Conservation (phyloP, 2,888 invertebrate genomes). For the Acleris laterana region DNA sequence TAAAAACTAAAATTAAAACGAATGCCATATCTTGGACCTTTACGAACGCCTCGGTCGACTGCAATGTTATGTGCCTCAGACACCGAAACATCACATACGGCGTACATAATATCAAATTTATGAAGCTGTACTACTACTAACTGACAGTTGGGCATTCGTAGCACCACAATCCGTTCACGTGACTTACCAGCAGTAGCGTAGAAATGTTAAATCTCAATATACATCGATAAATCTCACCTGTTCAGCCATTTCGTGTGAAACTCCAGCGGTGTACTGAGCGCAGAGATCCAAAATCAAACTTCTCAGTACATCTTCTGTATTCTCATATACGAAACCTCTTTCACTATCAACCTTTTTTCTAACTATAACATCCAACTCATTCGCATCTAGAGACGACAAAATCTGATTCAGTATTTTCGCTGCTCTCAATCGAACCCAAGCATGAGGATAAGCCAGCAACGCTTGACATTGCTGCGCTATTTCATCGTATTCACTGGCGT, state of each 20-base stretch:
- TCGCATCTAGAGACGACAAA: conserved; percentile 86
- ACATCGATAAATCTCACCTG: conserved; percentile 73
- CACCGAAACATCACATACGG: too few species aligned
- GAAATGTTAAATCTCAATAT: too few species aligned
- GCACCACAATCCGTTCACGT: too few species aligned
- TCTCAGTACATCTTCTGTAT: conserved; percentile 86
- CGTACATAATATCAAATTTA: too few species aligned
- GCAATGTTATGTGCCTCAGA: too few species aligned
- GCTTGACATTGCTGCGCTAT: conserved; percentile 87
- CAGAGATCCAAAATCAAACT: conserved; percentile 89
- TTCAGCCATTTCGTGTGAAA: conserved; percentile 89
- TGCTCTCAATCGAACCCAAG: conserved; percentile 92
- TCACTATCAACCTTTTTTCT: conserved; percentile 63
- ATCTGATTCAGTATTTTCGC: conserved; percentile 90
- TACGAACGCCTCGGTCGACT: too few species aligned
- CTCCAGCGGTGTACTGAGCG: conserved; percentile 88
- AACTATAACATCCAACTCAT: conserved; percentile 82
- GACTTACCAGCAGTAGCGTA: too few species aligned
- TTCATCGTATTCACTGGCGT: conserved; percentile 78
- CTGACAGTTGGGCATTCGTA: too few species aligned
- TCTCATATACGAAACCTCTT: conserved; percentile 85
- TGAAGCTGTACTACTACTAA: too few species aligned
- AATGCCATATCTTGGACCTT: too few species aligned
- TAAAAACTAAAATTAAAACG: too few species aligned
- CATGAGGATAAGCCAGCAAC: conserved; percentile 91